Base-by-base conservation (phyloP, 2,888 invertebrate genomes). In the Heliconius cydno region DNA sequence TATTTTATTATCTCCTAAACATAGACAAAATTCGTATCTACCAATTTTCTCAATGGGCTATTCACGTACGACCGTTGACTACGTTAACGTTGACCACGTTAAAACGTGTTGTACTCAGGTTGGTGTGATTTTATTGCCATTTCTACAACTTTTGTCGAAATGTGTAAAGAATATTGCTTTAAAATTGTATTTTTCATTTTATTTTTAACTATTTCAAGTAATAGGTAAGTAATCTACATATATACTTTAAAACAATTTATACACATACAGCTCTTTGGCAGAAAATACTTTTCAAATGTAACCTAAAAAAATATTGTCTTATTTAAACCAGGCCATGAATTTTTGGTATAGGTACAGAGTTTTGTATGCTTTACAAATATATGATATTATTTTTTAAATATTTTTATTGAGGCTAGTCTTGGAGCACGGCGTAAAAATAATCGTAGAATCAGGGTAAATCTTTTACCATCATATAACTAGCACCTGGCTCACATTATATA, bases 101-200 rank as follows among this genome's bases (percentile, higher is more conserved):
- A 57, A n/a, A 52, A 30, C 52, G 9, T 72, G 22, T 72, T 28
- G 25, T 71, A 15, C 7, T 28, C 41, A 71, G 15, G 19, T 71
- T 41, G 71, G 71, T 71, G 46, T 7, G 46, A 71, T 46, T 71
- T 28, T 57, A 72, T 72, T 12, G 30, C 72, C 30, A 46, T 72
- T 52, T 57, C 41, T 41, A 71, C 2, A 28, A 13, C 6, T 57
- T 34, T 57, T 57, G 6, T 57, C 13, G 13, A 72, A 72, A 72
- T 72, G 57, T 72, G 30, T 30, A 7, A 72, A 57, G 57, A 72
- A 57, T 72, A 72, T 57, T 22, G 25, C 68, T 70, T 25, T 7
- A 70, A 70, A 57, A 72, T 72, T 57, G 22, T 22, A 72, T 72
- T 34, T 72, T 72, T 71, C 30, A 71, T 10, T 71, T 71, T 52